A percentile compares a stretch with the other conserved stretches of the same genome.
phyloP scores from a whole-genome alignment of 1,140 invertebrate genomes.

The Bombus affinis region DNA sequence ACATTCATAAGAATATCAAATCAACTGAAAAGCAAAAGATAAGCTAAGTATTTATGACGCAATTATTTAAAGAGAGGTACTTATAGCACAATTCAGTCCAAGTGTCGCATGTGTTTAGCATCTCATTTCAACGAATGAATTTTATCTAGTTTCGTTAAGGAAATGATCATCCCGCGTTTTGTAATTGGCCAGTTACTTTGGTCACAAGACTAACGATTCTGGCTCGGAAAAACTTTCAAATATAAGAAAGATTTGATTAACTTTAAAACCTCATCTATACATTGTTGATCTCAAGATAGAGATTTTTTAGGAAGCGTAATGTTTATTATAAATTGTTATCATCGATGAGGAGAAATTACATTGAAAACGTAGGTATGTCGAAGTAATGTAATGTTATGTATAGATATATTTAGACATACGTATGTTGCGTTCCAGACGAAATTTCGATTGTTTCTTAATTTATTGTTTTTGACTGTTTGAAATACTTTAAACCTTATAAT shows the following conservation, averaged over 20 bases:
- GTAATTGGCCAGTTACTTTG: too few species aligned
- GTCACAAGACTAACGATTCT: too few species aligned
- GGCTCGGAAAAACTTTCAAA: rapidly evolving
- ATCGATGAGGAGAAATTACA: not conserved
- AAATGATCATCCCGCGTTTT: too few species aligned
- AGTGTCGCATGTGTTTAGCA: rapidly evolving
- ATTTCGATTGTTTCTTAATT: not conserved
- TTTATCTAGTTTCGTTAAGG: too few species aligned
- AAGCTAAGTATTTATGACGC: rapidly evolving
- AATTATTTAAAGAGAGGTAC: rapidly evolving
- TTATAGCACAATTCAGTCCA: rapidly evolving
- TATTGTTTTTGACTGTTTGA: not conserved
- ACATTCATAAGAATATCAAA: not conserved
- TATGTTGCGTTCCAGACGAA: not conserved
- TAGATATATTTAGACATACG: rapidly evolving
- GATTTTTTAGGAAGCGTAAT: rapidly evolving
- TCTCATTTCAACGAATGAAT: too few species aligned
- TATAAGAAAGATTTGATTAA: rapidly evolving
- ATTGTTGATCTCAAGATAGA: rapidly evolving
- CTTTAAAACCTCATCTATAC: rapidly evolving
- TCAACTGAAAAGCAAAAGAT: not conserved
- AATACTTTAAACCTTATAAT: not conserved
- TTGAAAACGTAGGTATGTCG: rapidly evolving
- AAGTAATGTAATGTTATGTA: too few species aligned
- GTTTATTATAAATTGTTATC: not conserved